Evolutionary conservation across 2,797 vertebrate genomes (phyloP), one percentile per base, ranked within the genome.

Genomic region (Gila robusta): DNA sequence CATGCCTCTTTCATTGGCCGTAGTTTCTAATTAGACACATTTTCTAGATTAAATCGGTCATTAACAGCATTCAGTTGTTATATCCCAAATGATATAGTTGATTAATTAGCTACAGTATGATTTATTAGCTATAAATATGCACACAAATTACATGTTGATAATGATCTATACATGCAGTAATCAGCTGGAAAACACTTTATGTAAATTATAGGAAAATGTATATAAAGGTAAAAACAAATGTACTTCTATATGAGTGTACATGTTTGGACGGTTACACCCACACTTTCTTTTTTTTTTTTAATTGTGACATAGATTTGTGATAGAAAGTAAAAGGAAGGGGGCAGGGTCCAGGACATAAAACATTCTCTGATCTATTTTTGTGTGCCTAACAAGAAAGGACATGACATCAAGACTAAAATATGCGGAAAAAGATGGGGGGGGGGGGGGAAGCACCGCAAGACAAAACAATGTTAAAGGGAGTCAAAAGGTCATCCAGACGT

Each of bases 341-440:
- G 32, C 19, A 37, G 3, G 44, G n/a, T 80, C 49, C 69, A 80
- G 41, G 52, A 49, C 14, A 54, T 47, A 74, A 87, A 85, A 32
- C 64, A 77, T 47, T 87, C 49, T 70, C 72, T 78, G 84, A 88
- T 82, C 72, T 88, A 78, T 76, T 52, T 67, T 86, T 88, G 70
- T 86, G 70, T 78, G 59, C 69, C 79, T 52, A 88, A 76, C 79
- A 86, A 64, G 28, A 69, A 56, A 87, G 83, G 80, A 86, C 71
- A 84, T 86, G 86, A 88, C 47, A 47, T 88, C 81, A 86, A 64
- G 17, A n/a, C 21, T 8, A 28, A 90, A 71, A 86, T 73, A 83
- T 47, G 83, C 66, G n/a, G 66, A 86, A 85, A 37, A 35, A 44
- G 47, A 41, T 1, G 28, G 28, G 28, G 28, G 28, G 28, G 28